Conservation (phyloP, 2,113 vertebrate species). For the Psophia crepitans region DNA sequence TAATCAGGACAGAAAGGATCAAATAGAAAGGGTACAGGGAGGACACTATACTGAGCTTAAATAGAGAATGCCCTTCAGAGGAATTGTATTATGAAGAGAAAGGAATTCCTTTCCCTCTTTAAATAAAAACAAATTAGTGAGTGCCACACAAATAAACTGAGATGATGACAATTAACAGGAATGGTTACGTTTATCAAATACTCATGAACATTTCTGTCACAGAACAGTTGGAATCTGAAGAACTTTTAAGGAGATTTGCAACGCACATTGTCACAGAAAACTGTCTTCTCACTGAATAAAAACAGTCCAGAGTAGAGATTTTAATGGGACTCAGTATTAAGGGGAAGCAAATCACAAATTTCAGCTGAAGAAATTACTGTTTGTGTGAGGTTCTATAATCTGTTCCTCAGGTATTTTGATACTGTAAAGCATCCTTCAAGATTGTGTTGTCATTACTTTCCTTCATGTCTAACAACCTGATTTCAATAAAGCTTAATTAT, state of each 20-base stretch:
- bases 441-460: not conserved
- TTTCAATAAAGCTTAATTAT: slow-evolving; percentile 25
- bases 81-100: not conserved
- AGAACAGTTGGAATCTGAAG: not conserved
- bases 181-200: not conserved
- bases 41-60: not conserved
- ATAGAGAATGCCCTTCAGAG: not conserved
- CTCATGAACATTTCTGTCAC: not conserved
- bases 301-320: not conserved
- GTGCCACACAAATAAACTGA: not conserved
- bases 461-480: not conserved
- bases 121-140: not conserved
- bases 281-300: not conserved
- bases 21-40: not conserved
- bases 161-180: not conserved
- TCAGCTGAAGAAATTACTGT: not conserved
- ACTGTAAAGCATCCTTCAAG: not conserved
- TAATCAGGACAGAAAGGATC: not conserved
- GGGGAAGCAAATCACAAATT: not conserved
- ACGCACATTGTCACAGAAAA: not conserved
- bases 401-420: not conserved
- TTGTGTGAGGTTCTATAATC: not conserved
- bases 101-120: not conserved
- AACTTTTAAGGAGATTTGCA: not conserved
- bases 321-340: not conserved